A percentile compares a stretch with the other conserved stretches of the same genome.
Evolutionary conservation across 1,140 invertebrate genomes (phyloP).

Genomic region (Tetraneura akinire): DNA sequence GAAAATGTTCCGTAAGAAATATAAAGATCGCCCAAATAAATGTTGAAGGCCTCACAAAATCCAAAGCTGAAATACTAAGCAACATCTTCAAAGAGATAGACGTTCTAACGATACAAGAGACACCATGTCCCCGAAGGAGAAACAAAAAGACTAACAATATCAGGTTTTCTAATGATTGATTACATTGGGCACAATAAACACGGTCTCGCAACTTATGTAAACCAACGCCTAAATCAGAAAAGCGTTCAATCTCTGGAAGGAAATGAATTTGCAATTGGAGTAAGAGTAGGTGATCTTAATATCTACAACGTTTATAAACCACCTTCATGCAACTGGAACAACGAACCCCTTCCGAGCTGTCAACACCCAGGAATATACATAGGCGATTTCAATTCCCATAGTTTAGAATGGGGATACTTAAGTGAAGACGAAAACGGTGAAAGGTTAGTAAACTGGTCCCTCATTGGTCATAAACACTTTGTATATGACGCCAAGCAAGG

Average conservation of each 20-base stretch:
- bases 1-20: not conserved
- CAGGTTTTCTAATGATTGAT: not conserved
- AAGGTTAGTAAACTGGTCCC: not conserved
- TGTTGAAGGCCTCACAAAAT: not conserved
- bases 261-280: not conserved
- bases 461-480: not conserved
- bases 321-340: not conserved
- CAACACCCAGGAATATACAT: slow-evolving; percentile 24
- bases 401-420: slow-evolving; percentile 9
- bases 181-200: not conserved
- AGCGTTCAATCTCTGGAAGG: not conserved
- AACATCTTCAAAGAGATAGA: not conserved
- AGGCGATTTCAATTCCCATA: slow-evolving; percentile 1
- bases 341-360: not conserved
- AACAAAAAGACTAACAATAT: not conserved
- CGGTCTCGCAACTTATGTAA: not conserved
- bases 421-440: not conserved
- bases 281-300: not conserved
- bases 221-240: not conserved
- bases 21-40: not conserved
- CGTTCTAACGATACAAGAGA: not conserved
- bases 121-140: not conserved
- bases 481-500: not conserved
- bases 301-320: not conserved
- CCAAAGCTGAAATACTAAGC: slow-evolving; percentile 3